A percentile compares a stretch with the other conserved stretches of the same genome.
Evolutionary conservation across 2,888 invertebrate species (phyloP).

Genomic region (Drosophila austrosaltans): DNA sequence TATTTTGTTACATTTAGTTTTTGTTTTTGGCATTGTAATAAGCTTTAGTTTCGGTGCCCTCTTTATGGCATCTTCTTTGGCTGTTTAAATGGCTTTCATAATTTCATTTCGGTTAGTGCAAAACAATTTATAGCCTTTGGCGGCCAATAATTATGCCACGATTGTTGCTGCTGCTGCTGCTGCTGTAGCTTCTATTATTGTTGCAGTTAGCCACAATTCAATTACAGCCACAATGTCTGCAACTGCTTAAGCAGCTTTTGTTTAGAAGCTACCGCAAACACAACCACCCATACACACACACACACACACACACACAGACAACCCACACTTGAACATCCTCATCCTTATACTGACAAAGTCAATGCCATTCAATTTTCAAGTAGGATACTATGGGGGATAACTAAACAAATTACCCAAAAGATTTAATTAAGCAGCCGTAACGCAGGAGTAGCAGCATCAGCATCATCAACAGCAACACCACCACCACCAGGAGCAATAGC

Average conservation of each 20-base stretch:
- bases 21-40: conserved; percentile 38
- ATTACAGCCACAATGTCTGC: conserved; percentile 55
- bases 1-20: conserved; percentile 16
- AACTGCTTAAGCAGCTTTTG: conserved; percentile 58
- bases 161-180: conserved; percentile 60
- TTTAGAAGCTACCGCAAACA: conserved; percentile 30
- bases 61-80: conserved; percentile 19
- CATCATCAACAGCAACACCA: conserved; percentile 37
- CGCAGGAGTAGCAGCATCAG: conserved; percentile 47
- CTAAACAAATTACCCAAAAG: conserved; percentile 77
- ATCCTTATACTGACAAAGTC: conserved; percentile 20
- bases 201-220: conserved; percentile 67
- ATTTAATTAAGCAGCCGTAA: conserved; percentile 75
- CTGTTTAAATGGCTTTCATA: conserved; percentile 31
- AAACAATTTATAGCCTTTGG: conserved; percentile 48
- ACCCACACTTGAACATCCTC: conserved; percentile 5
- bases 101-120: conserved; percentile 38
- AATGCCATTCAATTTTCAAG: conserved; percentile 69
- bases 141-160: conserved; percentile 56
- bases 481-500: conserved; percentile 38
- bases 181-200: conserved; percentile 21
- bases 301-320: conserved; percentile 6
- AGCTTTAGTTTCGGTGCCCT: conserved; percentile 33
- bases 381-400: conserved; percentile 63
- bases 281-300: conserved; percentile 5